Evolutionary conservation across 2,113 vertebrate species (phyloP).

Genomic region (Cettia cetti): DNA sequence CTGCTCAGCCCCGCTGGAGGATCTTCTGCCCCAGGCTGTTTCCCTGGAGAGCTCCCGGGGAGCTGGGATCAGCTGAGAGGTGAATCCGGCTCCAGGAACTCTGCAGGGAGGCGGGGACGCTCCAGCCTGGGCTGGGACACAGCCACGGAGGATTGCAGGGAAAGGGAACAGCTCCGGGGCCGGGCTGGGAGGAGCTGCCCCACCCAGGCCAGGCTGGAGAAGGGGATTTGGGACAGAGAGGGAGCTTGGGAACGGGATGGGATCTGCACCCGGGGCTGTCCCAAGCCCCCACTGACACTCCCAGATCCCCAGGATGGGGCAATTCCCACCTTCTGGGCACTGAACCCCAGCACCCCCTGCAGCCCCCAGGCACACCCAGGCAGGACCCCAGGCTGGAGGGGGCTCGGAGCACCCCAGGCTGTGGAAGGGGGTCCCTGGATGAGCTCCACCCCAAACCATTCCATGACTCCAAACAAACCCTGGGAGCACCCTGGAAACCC

Average conservation of each 20-base stretch:
- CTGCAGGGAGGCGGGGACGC: neutral
- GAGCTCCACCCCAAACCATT: neutral
- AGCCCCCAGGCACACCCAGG: too few species aligned
- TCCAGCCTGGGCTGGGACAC: fast-evolving
- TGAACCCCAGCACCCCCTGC: too few species aligned
- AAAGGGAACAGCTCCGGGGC: fast-evolving
- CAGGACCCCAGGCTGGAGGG: neutral
- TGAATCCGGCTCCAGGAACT: neutral
- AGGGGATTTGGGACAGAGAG: neutral
- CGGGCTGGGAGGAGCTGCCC: too few species aligned
- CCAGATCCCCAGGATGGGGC: fast-evolving
- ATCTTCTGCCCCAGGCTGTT: fast-evolving
- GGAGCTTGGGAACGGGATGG: neutral
- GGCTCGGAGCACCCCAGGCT: fast-evolving
- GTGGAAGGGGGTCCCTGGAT: fast-evolving
- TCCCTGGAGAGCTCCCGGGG: neutral
- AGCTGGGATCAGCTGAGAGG: neutral
- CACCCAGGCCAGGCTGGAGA: neutral
- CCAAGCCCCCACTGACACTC: fast-evolving
- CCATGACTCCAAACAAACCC: fast-evolving
- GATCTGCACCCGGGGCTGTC: fast-evolving
- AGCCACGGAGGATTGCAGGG: fast-evolving
- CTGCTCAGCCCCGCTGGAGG: neutral
- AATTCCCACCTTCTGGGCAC: fast-evolving
- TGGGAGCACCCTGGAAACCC: fast-evolving